A percentile compares a stretch with the other conserved stretches of the same genome.
These are phyloP conservation scores for Diorhabda carinulata DNA, from an alignment of 1,140 invertebrate species.

Conservation along the genomic window DNA sequence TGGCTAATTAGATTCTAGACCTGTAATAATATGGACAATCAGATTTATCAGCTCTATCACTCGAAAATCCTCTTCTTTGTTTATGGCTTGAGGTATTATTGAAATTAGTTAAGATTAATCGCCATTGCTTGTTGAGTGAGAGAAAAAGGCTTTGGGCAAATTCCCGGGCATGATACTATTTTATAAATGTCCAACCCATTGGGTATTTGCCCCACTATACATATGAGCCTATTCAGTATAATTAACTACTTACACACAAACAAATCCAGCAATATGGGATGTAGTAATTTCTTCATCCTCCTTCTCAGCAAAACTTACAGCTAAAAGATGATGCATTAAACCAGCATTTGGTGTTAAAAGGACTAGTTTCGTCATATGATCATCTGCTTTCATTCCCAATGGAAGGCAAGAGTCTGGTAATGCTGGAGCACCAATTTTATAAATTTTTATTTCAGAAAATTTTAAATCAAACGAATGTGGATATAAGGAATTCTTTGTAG, in stretches of 20 bases:
- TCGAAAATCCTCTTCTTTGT: no score
- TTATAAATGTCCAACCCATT: no score
- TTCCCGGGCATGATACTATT: no score
- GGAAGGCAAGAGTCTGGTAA: conserved; percentile 94
- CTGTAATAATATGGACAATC: no score
- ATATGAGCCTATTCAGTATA: background rate
- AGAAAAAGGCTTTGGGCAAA: no score
- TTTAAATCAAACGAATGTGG: conserved; percentile 89
- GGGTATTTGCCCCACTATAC: background rate
- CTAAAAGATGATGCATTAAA: conserved; percentile 83
- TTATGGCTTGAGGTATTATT: no score
- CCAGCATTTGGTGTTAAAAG: conserved; percentile 68
- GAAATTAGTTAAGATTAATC: no score
- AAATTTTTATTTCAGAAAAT: conserved; percentile 83
- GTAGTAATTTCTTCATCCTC: conserved; percentile 78
- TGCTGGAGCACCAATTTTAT: conserved; percentile 90
- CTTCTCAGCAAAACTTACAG: conserved; percentile 77
- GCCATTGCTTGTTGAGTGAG: no score
- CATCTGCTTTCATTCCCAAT: conserved; percentile 89
- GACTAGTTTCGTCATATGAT: conserved; percentile 89
- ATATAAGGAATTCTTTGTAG: conserved; percentile 72
- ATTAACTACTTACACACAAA: conserved; percentile 80
- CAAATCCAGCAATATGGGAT: conserved; percentile 87
- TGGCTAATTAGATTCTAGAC: no score
- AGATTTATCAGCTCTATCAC: no score